Conservation (phyloP, 2,113 vertebrate species). For the Rattus norvegicus region GRCr8 NC_086021.1:144776501-144777000, state of each 20-base stretch:
- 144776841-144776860: constrained; percentile 59
- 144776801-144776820: background rate
- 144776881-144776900: constrained; percentile 61
- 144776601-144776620: constrained; percentile 49
- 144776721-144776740: background rate
- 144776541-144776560: constrained; percentile 64
- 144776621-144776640: constrained; percentile 75
- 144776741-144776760: constrained; percentile 44
- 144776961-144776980: constrained; percentile 66
- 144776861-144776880: constrained; percentile 21
- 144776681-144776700: constrained; percentile 65
- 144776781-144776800: constrained; percentile 40
- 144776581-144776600: constrained; percentile 46
- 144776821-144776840: constrained; percentile 53
- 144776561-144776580: constrained; percentile 52
- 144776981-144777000: constrained; percentile 60
- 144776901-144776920: constrained; percentile 59
- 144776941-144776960: constrained; percentile 76
- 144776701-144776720: constrained; percentile 63
- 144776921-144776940: constrained; percentile 70
- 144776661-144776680: constrained; percentile 75
- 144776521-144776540: constrained; percentile 66
- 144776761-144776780: constrained; percentile 38
- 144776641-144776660: constrained; percentile 62
- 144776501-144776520: constrained; percentile 72